A percentile compares a stretch with the other conserved stretches of the same genome.
Conservation (phyloP, 2,888 invertebrate species). For the Himalopsyche tibetana region DNA sequence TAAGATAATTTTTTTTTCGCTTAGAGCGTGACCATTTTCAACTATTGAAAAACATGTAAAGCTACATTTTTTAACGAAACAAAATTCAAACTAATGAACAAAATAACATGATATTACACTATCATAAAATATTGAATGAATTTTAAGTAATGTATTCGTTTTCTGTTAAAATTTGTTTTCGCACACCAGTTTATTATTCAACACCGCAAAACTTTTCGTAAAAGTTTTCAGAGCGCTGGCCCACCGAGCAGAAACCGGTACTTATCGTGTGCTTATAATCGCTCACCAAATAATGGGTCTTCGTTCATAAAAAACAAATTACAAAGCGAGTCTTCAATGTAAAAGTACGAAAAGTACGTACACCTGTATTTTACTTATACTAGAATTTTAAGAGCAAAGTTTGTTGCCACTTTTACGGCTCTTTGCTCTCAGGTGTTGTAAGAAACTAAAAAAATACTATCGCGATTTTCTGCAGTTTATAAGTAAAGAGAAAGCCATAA, state of each 20-base stretch:
- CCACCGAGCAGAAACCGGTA: conserved; percentile 37
- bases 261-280: conserved; percentile 56
- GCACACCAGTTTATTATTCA: neutral
- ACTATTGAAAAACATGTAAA: no score
- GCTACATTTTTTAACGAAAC: no score
- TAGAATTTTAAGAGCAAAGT: conserved; percentile 55
- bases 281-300: conserved; percentile 56
- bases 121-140: no score
- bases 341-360: conserved; percentile 52
- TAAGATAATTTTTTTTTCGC: no score
- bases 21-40: no score
- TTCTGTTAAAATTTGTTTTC: no score
- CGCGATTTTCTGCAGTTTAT: neutral
- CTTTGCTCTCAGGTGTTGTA: conserved; percentile 19
- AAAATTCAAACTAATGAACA: no score
- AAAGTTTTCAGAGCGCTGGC: conserved; percentile 13
- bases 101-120: no score
- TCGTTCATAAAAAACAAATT: conserved; percentile 59
- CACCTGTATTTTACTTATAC: conserved; percentile 46
- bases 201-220: neutral
- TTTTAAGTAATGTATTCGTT: no score
- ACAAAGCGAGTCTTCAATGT: conserved; percentile 43
- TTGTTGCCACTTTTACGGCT: conserved; percentile 42
- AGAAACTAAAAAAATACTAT: conserved; percentile 29
- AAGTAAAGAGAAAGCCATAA: neutral